phyloP scores from a whole-genome alignment of 2,113 vertebrate species.

The Rhizomys pruinosus region DNA sequence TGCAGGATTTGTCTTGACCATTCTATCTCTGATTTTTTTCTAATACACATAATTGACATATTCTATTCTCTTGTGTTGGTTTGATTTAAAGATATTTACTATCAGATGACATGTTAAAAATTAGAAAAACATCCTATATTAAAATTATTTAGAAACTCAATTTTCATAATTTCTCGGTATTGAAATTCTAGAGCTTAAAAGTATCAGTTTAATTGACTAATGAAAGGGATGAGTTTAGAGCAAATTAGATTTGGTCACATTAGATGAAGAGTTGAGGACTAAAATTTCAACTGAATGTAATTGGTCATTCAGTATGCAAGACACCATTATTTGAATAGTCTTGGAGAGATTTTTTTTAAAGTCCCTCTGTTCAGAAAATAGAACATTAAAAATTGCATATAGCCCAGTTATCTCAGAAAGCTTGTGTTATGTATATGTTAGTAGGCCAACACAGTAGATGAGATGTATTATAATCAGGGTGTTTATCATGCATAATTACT shows the following conservation, averaged over 20 bases:
- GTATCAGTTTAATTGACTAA: conserved; percentile 67
- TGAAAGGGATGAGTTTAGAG: conserved; percentile 44
- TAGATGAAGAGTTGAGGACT: conserved; percentile 26
- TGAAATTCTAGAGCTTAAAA: conserved; percentile 49
- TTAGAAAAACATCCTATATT: conserved; percentile 29
- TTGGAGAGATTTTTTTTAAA: conserved; percentile 64
- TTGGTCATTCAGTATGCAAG: conserved; percentile 71
- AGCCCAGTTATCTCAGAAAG: conserved; percentile 72
- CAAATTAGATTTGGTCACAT: conserved; percentile 41
- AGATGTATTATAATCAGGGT: conserved; percentile 76
- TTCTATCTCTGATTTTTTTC: not conserved
- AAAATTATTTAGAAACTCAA: conserved; percentile 60
- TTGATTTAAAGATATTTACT: not conserved
- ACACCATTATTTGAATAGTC: conserved; percentile 64
- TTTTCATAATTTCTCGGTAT: conserved; percentile 76
- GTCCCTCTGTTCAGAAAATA: conserved; percentile 67
- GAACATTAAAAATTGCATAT: conserved; percentile 62
- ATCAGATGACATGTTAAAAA: conserved; percentile 49
- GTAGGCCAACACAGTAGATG: conserved; percentile 63
- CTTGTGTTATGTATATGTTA: conserved; percentile 39
- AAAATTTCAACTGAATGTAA: conserved; percentile 80
- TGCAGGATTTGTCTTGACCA: not conserved
- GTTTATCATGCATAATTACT: conserved; percentile 80
- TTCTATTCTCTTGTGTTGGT: conserved; percentile 12
- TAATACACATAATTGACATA: conserved; percentile 13